phyloP scores from a whole-genome alignment of 2,113 vertebrate species.

The Proterorhinus semilunaris region DNA sequence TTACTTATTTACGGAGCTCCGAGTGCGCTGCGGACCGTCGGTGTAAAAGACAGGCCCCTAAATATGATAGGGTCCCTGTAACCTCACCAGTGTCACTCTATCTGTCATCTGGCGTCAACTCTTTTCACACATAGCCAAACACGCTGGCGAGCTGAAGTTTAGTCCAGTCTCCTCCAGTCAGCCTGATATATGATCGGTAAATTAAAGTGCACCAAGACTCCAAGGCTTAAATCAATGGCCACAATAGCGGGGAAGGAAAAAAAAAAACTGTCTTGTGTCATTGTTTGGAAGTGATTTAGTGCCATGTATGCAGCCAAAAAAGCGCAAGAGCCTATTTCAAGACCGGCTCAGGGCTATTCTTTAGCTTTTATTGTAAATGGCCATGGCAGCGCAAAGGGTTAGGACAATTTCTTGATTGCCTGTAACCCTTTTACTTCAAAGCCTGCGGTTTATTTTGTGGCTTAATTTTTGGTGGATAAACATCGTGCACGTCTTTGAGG shows the following conservation, averaged over 20 bases:
- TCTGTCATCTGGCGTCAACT: constrained; percentile 15
- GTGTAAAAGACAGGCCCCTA: constrained; percentile 15
- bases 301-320: constrained; percentile 17
- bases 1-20: constrained; percentile 43
- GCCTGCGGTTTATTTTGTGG: constrained; percentile 9
- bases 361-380: constrained; percentile 34
- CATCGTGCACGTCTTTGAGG: no score
- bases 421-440: constrained; percentile 45
- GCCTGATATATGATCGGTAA: not conserved
- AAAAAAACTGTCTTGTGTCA: not conserved
- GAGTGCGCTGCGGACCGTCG: constrained; percentile 18
- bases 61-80: constrained; percentile 29
- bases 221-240: not conserved
- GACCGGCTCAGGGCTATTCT: constrained; percentile 15
- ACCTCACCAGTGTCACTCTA: constrained; percentile 27
- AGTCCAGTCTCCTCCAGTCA: not conserved
- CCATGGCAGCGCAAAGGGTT: constrained; percentile 23
- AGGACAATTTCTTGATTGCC: constrained; percentile 15
- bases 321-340: constrained; percentile 26
- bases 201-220: not conserved
- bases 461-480: constrained; percentile 9
- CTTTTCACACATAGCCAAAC: constrained; percentile 19
- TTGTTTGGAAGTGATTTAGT: constrained; percentile 8
- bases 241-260: not conserved
- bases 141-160: not conserved